phyloP scores from a whole-genome alignment of 2,888 invertebrate species.

The Leptopilina syphax region DNA sequence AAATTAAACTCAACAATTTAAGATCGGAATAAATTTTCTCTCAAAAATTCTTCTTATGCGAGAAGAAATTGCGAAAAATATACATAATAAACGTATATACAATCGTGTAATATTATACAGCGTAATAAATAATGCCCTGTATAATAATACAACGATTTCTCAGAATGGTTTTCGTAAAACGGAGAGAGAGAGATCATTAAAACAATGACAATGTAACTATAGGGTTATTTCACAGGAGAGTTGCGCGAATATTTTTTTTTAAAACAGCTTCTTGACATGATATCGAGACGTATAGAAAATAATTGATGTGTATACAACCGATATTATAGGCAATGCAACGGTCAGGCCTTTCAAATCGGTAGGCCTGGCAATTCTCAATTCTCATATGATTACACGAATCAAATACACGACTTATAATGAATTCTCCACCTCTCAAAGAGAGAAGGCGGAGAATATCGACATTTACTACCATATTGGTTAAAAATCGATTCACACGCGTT shows the following conservation, averaged over 20 bases:
- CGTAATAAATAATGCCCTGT: no score
- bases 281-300: not conserved
- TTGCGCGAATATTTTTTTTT: not conserved
- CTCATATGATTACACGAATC: constrained; percentile 23
- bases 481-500: not conserved
- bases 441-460: constrained; percentile 6
- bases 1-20: no score
- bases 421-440: constrained; percentile 9
- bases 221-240: not conserved
- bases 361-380: not conserved
- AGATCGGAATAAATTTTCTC: no score
- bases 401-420: constrained; percentile 9
- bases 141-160: no score
- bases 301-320: not conserved
- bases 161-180: no score
- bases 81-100: no score
- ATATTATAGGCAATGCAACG: not conserved
- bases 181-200: no score
- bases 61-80: no score
- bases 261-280: not conserved
- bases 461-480: constrained; percentile 20
- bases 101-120: no score
- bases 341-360: constrained; percentile 5
- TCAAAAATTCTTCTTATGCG: no score
- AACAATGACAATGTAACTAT: not conserved